These are phyloP conservation scores for Zaprionus tsacasi DNA, from an alignment of 1,140 invertebrate species.

Conservation along the genomic window DNA sequence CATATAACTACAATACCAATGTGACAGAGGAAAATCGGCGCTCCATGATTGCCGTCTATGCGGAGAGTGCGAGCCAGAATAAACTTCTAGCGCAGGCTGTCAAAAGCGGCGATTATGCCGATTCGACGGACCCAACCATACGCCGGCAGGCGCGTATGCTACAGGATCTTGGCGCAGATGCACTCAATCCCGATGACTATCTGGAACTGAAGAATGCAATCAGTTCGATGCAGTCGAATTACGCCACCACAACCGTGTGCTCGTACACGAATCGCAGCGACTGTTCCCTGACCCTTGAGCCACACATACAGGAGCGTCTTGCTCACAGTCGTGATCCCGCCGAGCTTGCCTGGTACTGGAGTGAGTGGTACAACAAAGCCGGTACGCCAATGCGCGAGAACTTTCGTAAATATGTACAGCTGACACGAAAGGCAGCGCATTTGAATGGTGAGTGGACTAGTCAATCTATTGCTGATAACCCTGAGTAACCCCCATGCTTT, in stretches of 20 bases:
- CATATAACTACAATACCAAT: slow-evolving; percentile 74
- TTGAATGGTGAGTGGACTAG: slow-evolving; percentile 89
- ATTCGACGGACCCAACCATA: slow-evolving; percentile 57
- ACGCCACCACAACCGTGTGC: slow-evolving; percentile 92
- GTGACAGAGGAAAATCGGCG: slow-evolving; percentile 71
- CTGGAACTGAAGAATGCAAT: slow-evolving; percentile 87
- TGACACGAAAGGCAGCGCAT: slow-evolving; percentile 91
- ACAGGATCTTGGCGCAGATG: slow-evolving; percentile 61
- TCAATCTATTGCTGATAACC: slow-evolving; percentile 29
- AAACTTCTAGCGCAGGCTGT: slow-evolving; percentile 62
- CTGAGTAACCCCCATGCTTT: not conserved
- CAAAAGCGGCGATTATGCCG: slow-evolving; percentile 41
- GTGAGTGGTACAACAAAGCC: slow-evolving; percentile 89
- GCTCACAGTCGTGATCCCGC: slow-evolving; percentile 88
- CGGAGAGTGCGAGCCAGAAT: slow-evolving; percentile 58
- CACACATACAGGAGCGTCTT: slow-evolving; percentile 90
- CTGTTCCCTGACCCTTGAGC: slow-evolving; percentile 91
- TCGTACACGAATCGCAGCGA: slow-evolving; percentile 88
- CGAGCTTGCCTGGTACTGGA: slow-evolving; percentile 91
- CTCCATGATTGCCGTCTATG: slow-evolving; percentile 64
- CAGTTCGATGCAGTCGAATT: slow-evolving; percentile 91
- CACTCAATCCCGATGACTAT: slow-evolving; percentile 58
- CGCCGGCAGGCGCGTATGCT: slow-evolving; percentile 66
- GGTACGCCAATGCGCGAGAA: slow-evolving; percentile 89
- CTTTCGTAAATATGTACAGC: slow-evolving; percentile 89